phyloP scores from a whole-genome alignment of 2,113 vertebrate species.

The Oncorhynchus nerka region DNA sequence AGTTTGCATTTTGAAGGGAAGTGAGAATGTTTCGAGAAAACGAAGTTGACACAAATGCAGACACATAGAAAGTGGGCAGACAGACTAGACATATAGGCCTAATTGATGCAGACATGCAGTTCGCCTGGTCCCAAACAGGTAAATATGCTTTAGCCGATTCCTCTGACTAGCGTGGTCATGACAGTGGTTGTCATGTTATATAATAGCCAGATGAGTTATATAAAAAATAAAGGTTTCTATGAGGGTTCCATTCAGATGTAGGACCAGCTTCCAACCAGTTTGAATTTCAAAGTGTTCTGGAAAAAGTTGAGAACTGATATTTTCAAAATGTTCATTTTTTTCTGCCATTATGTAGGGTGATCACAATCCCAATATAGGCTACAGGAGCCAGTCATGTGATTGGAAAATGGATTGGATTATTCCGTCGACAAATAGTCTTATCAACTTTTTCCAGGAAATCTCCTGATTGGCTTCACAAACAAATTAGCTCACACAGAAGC shows the following conservation, averaged over 20 bases:
- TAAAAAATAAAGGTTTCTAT: too few relatives aligned
- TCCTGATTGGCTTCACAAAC: slow-evolving; percentile 18
- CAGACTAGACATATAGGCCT: too few relatives aligned
- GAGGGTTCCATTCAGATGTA: too few relatives aligned
- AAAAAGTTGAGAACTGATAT: not conserved
- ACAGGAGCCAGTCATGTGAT: not conserved
- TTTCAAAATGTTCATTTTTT: not conserved
- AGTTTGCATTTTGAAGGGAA: slow-evolving; percentile 73
- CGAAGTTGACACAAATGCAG: not conserved
- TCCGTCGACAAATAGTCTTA: not conserved
- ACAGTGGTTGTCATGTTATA: too few relatives aligned
- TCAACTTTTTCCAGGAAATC: not conserved
- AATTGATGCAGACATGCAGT: too few relatives aligned
- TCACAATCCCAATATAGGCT: not conserved
- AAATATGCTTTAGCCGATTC: too few relatives aligned
- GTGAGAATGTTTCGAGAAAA: not conserved
- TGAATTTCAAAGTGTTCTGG: not conserved
- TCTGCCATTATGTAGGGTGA: not conserved
- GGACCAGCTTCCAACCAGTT: too few relatives aligned
- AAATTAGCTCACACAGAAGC: slow-evolving; percentile 7
- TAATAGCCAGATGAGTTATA: too few relatives aligned
- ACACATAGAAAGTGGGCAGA: slow-evolving; percentile 6
- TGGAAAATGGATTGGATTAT: not conserved
- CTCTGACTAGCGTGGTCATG: too few relatives aligned
- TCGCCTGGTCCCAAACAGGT: too few relatives aligned